Conservation (phyloP, 2,888 invertebrate genomes). For the Mesoligia furuncula region DNA sequence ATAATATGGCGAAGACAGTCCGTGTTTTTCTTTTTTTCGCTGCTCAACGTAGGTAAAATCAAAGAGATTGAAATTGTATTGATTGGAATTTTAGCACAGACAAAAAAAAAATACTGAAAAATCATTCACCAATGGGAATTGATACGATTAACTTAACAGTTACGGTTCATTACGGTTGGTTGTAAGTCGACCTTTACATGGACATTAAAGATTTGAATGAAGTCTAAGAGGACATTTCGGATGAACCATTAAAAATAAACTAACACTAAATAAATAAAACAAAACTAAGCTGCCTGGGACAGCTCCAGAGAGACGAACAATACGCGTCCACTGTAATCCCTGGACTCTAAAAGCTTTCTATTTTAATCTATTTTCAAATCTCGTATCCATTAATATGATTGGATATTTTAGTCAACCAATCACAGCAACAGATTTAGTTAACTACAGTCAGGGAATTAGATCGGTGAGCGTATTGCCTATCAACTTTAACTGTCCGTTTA, state of each 20-base stretch:
- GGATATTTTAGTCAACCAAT: conserved; percentile 8
- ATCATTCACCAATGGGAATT: too few relatives aligned
- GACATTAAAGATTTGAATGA: not conserved
- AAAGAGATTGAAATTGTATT: too few relatives aligned
- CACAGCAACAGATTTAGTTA: conserved; percentile 8
- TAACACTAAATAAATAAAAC: not conserved
- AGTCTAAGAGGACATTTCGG: not conserved
- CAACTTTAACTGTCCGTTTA: not conserved
- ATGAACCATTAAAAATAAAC: not conserved
- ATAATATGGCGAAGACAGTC: too few relatives aligned
- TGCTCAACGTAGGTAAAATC: too few relatives aligned
- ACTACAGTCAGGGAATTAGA: not conserved
- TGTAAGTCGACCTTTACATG: too few relatives aligned
- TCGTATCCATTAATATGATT: conserved; percentile 23
- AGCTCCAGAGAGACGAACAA: not conserved
- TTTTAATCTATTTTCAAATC: conserved; percentile 14
- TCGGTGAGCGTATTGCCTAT: not conserved
- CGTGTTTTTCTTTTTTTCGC: too few relatives aligned
- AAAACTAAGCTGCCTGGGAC: not conserved
- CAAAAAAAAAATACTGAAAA: too few relatives aligned
- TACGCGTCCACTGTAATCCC: not conserved
- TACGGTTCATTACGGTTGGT: too few relatives aligned
- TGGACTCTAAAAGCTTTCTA: not conserved
- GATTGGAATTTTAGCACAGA: too few relatives aligned
- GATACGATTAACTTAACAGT: too few relatives aligned